phyloP scores from a whole-genome alignment of 2,113 vertebrate genomes.

The Clupea harengus region DNA sequence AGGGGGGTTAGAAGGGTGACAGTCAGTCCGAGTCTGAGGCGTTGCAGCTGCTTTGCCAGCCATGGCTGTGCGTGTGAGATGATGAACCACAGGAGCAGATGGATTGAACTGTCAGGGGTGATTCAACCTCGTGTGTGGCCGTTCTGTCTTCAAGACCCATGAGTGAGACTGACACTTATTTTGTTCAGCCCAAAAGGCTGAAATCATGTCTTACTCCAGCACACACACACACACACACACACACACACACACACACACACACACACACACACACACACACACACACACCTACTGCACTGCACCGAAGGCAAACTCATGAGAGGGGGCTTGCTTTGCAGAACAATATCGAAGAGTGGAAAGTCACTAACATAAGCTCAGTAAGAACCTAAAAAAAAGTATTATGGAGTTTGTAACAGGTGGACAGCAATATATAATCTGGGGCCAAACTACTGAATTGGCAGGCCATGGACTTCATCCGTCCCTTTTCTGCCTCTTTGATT shows the following conservation, averaged over 20 bases:
- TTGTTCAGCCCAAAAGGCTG: background rate
- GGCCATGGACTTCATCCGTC: no score
- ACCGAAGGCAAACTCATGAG: background rate
- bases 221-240: background rate
- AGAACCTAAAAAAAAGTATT: no score
- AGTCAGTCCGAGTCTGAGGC: background rate
- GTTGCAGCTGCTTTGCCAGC: background rate
- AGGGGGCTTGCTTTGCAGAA: background rate
- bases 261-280: background rate
- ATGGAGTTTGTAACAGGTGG: no score
- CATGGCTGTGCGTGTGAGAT: background rate
- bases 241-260: background rate
- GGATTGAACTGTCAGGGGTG: constrained; percentile 28
- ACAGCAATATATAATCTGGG: no score
- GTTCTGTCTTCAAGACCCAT: background rate
- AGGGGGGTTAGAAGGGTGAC: constrained; percentile 1
- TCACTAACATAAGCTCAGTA: background rate
- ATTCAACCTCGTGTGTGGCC: constrained; percentile 14
- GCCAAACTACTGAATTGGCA: no score
- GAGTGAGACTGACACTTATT: background rate
- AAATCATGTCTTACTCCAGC: background rate
- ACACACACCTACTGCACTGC: background rate
- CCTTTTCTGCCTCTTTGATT: no score
- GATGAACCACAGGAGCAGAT: background rate
- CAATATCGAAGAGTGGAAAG: background rate